These are phyloP conservation scores for Sesamia inferens DNA, from an alignment of 2,888 invertebrate species.

Conservation along the genomic window DNA sequence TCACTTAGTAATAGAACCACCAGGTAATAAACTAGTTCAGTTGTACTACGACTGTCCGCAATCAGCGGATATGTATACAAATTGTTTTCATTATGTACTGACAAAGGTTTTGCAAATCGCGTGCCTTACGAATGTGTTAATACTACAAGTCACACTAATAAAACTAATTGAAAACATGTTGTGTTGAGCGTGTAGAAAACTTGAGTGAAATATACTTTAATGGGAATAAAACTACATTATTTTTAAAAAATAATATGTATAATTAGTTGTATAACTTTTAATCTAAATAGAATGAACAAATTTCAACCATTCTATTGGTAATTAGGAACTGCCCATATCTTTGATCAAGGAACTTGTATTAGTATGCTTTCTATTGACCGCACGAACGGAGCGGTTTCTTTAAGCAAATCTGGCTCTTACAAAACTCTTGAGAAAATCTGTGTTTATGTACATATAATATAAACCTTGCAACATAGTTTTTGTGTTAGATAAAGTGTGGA, in stretches of 20 bases:
- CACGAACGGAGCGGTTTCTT: constrained; percentile 22
- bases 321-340: constrained; percentile 28
- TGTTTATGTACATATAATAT: background rate
- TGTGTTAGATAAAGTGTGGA: background rate
- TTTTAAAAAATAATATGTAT: background rate
- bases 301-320: constrained; percentile 27
- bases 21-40: constrained; percentile 39
- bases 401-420: background rate
- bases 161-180: constrained; percentile 47
- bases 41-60: constrained; percentile 12
- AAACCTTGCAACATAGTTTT: background rate
- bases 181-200: constrained; percentile 8
- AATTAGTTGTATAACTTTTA: background rate
- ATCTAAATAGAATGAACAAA: constrained; percentile 23
- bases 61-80: constrained; percentile 32
- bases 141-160: constrained; percentile 29
- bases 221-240: background rate
- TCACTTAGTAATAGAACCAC: constrained; percentile 16
- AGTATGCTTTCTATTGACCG: constrained; percentile 38
- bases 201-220: constrained; percentile 7
- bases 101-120: constrained; percentile 46
- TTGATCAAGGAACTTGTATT: constrained; percentile 42
- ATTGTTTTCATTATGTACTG: constrained; percentile 29
- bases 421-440: background rate
- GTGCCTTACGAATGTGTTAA: constrained; percentile 41